phyloP scores from a whole-genome alignment of 2,113 vertebrate species.

The Pseudorhombus dupliciocellatus region DNA sequence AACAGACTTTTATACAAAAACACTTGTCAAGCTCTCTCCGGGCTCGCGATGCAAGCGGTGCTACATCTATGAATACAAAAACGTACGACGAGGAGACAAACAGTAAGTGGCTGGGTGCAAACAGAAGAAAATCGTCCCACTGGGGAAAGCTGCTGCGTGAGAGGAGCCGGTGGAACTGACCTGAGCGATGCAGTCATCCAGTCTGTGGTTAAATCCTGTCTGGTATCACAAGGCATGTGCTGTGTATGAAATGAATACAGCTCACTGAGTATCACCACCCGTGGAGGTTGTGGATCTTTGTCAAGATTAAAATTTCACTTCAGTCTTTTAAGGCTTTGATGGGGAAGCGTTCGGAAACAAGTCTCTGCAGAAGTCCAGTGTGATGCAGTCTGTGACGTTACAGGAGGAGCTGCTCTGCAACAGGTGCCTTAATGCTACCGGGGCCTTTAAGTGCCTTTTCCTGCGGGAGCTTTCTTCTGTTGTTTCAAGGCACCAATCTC shows the following conservation, averaged over 20 bases:
- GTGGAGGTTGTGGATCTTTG: background rate
- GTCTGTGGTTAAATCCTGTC: background rate
- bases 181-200: background rate
- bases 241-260: background rate
- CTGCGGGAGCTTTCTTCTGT: background rate
- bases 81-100: background rate
- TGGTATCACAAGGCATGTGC: background rate
- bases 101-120: background rate
- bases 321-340: constrained; percentile 17
- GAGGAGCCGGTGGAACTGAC: background rate
- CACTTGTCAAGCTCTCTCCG: constrained; percentile 2
- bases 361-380: constrained; percentile 21
- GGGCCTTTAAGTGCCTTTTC: background rate
- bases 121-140: background rate
- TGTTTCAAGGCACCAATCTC: constrained; percentile 17
- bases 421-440: background rate
- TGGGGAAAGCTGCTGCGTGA: constrained; percentile 5
- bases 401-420: background rate
- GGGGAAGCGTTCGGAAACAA: constrained; percentile 3
- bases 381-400: constrained; percentile 12
- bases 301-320: background rate
- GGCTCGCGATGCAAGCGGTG: background rate
- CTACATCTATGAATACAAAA: constrained; percentile 1
- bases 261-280: background rate
- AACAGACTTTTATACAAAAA: background rate